phyloP scores from a whole-genome alignment of 2,113 vertebrate genomes.

The Rhinopomastus cyanomelas region DNA sequence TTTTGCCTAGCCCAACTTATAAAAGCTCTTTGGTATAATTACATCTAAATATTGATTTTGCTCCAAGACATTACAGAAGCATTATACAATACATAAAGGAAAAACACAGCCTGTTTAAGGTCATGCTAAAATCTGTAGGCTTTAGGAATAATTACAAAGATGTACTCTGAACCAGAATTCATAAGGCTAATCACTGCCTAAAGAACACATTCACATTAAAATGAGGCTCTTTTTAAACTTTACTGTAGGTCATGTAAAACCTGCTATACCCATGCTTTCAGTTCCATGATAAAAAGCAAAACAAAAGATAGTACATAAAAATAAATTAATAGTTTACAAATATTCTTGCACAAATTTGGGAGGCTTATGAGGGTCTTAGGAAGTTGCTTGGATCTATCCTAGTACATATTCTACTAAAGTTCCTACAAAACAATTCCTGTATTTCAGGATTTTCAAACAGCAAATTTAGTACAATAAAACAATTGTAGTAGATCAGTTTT shows the following conservation, averaged over 20 bases:
- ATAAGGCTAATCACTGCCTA: constrained; percentile 67
- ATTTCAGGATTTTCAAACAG: neutral
- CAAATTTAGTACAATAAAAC: neutral
- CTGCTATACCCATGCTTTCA: neutral
- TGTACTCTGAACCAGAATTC: constrained; percentile 60
- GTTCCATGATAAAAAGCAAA: neutral
- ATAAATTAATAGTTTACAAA: neutral
- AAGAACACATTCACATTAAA: constrained; percentile 52
- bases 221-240: constrained; percentile 28
- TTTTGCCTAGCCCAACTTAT: constrained; percentile 8
- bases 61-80: constrained; percentile 27
- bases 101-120: constrained; percentile 29
- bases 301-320: neutral
- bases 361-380: neutral
- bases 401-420: neutral
- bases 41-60: constrained; percentile 22
- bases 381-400: neutral
- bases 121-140: constrained; percentile 52
- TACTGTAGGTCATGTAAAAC: neutral
- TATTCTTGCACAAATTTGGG: neutral
- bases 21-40: constrained; percentile 49
- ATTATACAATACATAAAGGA: constrained; percentile 21
- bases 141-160: constrained; percentile 68
- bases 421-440: neutral
- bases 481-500: neutral